Evolutionary conservation across 2,888 invertebrate genomes (phyloP).

Genomic region (Paralinhomoeus sp.): DNA sequence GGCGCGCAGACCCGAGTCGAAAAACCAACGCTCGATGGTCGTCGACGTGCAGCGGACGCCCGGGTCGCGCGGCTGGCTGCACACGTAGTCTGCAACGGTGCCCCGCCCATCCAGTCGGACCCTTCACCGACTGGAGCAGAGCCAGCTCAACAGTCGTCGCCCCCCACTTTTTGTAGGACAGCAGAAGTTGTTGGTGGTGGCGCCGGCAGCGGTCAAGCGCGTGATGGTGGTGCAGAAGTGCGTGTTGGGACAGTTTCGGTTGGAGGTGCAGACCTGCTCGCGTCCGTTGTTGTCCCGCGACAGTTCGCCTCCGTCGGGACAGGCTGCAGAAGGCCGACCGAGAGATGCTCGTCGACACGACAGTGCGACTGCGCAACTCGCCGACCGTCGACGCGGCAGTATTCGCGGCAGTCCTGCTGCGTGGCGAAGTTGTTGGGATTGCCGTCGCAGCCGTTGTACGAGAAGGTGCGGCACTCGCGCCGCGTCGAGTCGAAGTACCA

Average conservation of each 20-base stretch:
- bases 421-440: conserved; percentile 14
- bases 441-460: conserved; percentile 14
- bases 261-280: conserved; percentile 17
- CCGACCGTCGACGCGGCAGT: conserved; percentile 7
- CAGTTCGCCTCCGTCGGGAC: conserved; percentile 8
- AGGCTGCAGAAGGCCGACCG: too few species aligned
- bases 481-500: conserved; percentile 14
- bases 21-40: conserved; percentile 18
- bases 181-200: conserved; percentile 12
- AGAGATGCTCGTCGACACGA: too few species aligned
- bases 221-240: conserved; percentile 24
- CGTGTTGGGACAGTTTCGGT: conserved; percentile 21
- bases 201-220: conserved; percentile 13
- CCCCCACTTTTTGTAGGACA: conserved; percentile 3
- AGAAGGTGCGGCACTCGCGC: conserved; percentile 12
- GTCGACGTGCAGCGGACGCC: conserved; percentile 16
- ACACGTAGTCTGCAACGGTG: conserved; percentile 15
- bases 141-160: background rate
- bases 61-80: conserved; percentile 18
- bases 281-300: conserved; percentile 22
- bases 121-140: too few species aligned
- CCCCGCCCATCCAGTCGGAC: too few species aligned
- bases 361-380: too few species aligned
- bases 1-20: conserved; percentile 20
- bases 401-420: conserved; percentile 13